A percentile compares a stretch with the other conserved stretches of the same genome.
phyloP scores from a whole-genome alignment of 2,113 vertebrate species.

The Phycodurus eques region DNA sequence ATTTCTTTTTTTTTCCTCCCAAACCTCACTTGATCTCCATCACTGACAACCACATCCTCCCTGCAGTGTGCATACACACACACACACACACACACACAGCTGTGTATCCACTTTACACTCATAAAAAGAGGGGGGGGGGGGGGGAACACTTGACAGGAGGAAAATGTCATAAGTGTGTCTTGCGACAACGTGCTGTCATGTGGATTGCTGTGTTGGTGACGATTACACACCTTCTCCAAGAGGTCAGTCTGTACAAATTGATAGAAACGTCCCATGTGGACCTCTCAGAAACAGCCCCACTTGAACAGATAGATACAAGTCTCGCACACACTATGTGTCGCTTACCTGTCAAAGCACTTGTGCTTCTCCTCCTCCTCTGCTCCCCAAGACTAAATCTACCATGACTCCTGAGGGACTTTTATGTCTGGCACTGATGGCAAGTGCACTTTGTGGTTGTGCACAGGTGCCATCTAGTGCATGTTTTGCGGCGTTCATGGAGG shows the following conservation, averaged over 20 bases:
- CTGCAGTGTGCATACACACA: slow-evolving; percentile 8
- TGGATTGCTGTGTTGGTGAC: slow-evolving; percentile 14
- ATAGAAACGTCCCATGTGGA: background rate
- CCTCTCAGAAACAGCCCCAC: slow-evolving; percentile 2
- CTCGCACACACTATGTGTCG: background rate
- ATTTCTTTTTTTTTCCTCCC: background rate
- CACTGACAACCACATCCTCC: slow-evolving; percentile 46
- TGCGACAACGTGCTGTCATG: background rate
- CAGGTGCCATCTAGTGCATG: slow-evolving; percentile 52
- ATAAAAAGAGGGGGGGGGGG: background rate
- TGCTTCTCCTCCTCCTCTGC: slow-evolving; percentile 6
- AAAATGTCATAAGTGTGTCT: background rate
- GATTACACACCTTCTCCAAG: slow-evolving; percentile 30
- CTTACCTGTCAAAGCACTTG: slow-evolving; percentile 28
- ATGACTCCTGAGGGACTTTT: background rate
- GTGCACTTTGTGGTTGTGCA: background rate
- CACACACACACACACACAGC: slow-evolving; percentile 18
- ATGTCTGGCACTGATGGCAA: slow-evolving; percentile 2
- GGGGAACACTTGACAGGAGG: background rate
- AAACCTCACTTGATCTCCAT: slow-evolving; percentile 16
- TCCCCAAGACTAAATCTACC: slow-evolving; percentile 2
- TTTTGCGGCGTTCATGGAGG: background rate
- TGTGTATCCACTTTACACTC: slow-evolving; percentile 6
- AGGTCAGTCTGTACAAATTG: background rate
- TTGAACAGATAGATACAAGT: background rate